Evolutionary conservation across 2,113 vertebrate species (phyloP).

Genomic region (Poicephalus meyeri): DNA sequence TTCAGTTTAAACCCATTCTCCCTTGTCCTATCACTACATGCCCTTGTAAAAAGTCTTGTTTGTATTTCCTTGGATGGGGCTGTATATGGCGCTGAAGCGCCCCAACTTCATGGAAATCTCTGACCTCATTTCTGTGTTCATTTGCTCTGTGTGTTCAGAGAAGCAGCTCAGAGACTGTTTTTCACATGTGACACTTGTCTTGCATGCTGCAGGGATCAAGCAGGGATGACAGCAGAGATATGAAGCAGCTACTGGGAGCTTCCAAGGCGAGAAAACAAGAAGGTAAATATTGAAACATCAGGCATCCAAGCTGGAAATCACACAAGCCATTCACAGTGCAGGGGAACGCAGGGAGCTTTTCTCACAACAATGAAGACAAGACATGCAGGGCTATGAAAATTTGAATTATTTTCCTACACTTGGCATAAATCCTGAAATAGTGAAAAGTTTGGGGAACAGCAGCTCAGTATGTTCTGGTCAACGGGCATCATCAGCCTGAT

Average conservation of each 20-base stretch:
- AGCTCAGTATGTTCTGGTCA: not conserved
- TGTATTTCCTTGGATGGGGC: accelerated
- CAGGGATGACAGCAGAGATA: not conserved
- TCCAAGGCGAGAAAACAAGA: not conserved
- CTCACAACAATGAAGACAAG: not conserved
- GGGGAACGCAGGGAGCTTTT: not conserved
- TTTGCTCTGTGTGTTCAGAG: not conserved
- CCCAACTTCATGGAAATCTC: not conserved
- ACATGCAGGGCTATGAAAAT: not conserved
- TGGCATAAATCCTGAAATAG: accelerated
- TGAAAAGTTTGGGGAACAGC: not conserved
- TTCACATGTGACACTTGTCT: accelerated
- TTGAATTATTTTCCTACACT: not conserved
- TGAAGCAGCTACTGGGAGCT: not conserved
- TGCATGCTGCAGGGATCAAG: accelerated
- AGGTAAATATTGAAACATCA: not conserved
- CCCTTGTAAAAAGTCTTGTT: not conserved
- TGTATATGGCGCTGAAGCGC: too few relatives aligned
- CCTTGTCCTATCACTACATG: not conserved
- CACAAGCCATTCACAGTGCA: not conserved
- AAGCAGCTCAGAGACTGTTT: accelerated
- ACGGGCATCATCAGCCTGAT: accelerated
- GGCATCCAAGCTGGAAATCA: not conserved
- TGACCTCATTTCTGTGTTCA: not conserved
- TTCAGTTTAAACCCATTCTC: not conserved